Base-by-base conservation (phyloP, 2,113 vertebrate genomes). In the Conger conger region DNA sequence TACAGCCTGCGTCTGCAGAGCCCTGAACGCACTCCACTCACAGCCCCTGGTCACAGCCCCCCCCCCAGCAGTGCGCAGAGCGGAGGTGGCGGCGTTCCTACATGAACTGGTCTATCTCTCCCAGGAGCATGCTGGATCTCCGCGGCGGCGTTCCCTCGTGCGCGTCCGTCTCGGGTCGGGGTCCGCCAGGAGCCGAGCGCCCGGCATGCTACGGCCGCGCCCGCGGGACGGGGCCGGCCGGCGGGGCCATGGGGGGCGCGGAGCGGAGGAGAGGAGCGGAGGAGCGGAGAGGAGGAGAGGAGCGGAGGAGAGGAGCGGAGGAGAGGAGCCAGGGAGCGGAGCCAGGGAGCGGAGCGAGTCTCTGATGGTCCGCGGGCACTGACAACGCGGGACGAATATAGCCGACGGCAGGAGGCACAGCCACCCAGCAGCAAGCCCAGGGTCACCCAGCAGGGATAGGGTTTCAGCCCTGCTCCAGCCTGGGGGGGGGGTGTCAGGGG, bases 81-180 rank as follows among this genome's bases (percentile, higher is more conserved):
- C 9, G 76, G 40, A 27, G 35, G 68, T 33, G n/a, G 57, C 57
- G 36, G 9, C 40, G 27, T 42, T 82, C 87, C 84, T 86, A 88
- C 87, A 80, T 87, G 86, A 81, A 35, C 16, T 88, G 81, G 54
- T 87, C 86, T 60, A 83, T 40, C 57, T 87, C 86, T 76, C 82
- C 83, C 83, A 87, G 79, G 60, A 86, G 83, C 87, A 88, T 88
- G 80, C 81, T 87, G 86, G 83, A 87, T n/a, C 27, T 73, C 68
- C 17, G 23, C 37, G 35, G 63, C 35, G 54, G 40, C 3, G 35
- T 60, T 38, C 73, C 82, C 37, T 40, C 35, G 68, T 38, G 38
- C 33, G 68, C 79, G 33, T 83, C 82, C 60, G 57, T 38, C 35
- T 86, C 63, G 9, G 63, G 18, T 27, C 5, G 16, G 53, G 50